phyloP scores from a whole-genome alignment of 2,797 vertebrate genomes.

The Benthosema pterotum region DNA sequence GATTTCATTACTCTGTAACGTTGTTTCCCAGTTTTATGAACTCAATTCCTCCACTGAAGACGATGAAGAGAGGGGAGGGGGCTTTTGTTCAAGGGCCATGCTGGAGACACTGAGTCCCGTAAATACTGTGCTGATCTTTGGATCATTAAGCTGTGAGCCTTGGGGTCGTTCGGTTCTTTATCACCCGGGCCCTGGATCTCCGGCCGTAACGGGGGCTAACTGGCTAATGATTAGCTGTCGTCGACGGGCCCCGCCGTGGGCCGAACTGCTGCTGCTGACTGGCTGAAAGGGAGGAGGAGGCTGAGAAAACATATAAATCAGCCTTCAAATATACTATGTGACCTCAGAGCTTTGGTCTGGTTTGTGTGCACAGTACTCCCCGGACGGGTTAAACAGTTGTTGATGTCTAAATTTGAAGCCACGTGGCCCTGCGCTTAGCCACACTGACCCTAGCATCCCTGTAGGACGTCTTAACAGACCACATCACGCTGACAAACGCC shows the following conservation, averaged over 20 bases:
- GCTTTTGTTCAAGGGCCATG: constrained; percentile 61
- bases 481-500: no score
- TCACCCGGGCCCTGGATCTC: constrained; percentile 65
- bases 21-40: constrained; percentile 72
- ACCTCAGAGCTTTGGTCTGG: no score
- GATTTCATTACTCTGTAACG: constrained; percentile 59
- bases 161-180: constrained; percentile 68
- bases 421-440: not conserved
- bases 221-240: constrained; percentile 80
- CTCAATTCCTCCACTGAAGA: constrained; percentile 52
- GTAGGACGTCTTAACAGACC: no score
- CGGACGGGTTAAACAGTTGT: not conserved
- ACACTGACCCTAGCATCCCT: no score
- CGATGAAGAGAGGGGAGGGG: constrained; percentile 54
- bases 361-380: no score
- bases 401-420: constrained; percentile 12
- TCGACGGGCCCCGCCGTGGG: constrained; percentile 44
- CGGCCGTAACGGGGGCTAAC: constrained; percentile 72
- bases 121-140: constrained; percentile 75
- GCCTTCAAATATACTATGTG: constrained; percentile 22
- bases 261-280: constrained; percentile 51
- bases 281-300: constrained; percentile 28
- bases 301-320: constrained; percentile 59
- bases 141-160: constrained; percentile 74
- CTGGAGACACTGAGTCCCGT: constrained; percentile 59